Base-by-base conservation (phyloP, 2,797 vertebrate species). In the Myioborus melanocephalus region DNA sequence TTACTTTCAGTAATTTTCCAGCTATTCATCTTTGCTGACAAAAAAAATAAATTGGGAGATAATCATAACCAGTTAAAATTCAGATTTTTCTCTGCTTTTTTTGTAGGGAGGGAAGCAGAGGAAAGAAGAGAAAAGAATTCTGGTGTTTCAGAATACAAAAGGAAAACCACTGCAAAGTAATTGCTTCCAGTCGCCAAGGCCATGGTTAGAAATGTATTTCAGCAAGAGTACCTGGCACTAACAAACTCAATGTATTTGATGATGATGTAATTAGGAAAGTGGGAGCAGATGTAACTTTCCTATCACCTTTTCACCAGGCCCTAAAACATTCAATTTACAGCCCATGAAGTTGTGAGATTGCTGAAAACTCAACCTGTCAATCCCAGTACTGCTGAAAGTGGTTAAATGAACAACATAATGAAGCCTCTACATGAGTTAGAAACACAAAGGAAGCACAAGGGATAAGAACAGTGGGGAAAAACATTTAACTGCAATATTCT, bases 281-380 rank as follows among this genome's bases (percentile, higher is more conserved):
- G 49, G 63, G 34, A 83, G 89, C 53, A 96, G 69, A 71, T 72
- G 20, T 63, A 86, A 80, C 66, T 95, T 94, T 60, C 81, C 95
- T 90, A 92, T 70, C 69, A 92, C 83, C 78, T 90, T 89, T 83
- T 81, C 41, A 60, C 30, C 65, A 73, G 68, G 44, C 55, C 69
- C 77, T 77, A 81, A 93, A 96, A 28, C 70, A 89, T 81, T 89
- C 85, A 60, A 55, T 96, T 95, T 95, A 81, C 87, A 96, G 88
- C 44, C 26, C 14, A 27, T 9, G n/a, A 96, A 96, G 76, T 88
- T 91, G 72, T 85, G 46, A 91, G 81, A 93, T 49, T 87, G 89
- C 87, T 95, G 85, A 92, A 96, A 94, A 66, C 44, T 85, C 88
- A 82, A 49, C 55, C 53, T 86, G 86, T 75, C 94, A 94, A 73